Evolutionary conservation across 2,113 vertebrate species (phyloP).

Genomic region (Labrus mixtus): DNA sequence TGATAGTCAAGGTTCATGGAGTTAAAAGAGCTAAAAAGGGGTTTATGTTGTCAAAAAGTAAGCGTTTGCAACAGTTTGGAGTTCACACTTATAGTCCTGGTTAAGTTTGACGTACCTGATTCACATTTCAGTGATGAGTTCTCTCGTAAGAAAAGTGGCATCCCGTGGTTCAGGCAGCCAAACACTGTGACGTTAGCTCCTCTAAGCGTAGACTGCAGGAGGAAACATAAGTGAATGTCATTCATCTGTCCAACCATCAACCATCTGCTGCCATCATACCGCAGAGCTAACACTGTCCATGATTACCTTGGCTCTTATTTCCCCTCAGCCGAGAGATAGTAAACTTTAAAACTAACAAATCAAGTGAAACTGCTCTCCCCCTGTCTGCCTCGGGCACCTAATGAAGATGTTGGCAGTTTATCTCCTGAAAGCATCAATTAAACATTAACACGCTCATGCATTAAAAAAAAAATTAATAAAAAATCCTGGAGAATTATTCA

Average conservation of each 20-base stretch:
- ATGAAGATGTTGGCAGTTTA: constrained; percentile 70
- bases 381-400: constrained; percentile 54
- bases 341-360: constrained; percentile 73
- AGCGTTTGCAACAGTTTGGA: neutral
- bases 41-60: neutral
- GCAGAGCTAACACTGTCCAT: constrained; percentile 39
- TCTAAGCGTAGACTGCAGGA: constrained; percentile 87
- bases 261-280: constrained; percentile 59
- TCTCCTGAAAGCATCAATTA: constrained; percentile 72
- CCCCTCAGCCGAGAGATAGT: constrained; percentile 44
- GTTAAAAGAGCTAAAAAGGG: neutral
- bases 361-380: constrained; percentile 55
- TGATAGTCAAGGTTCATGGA: neutral
- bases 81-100: neutral
- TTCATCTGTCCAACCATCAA: constrained; percentile 44
- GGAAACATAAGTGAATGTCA: constrained; percentile 57
- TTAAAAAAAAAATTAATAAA: constrained; percentile 33
- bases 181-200: constrained; percentile 95
- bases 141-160: constrained; percentile 89
- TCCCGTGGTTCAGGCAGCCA: constrained; percentile 94
- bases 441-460: constrained; percentile 56
- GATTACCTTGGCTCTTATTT: constrained; percentile 46
- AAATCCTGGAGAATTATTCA: constrained; percentile 52
- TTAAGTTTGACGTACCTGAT: constrained; percentile 85
- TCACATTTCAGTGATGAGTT: constrained; percentile 90